Evolutionary conservation across 1,140 invertebrate genomes (phyloP), one percentile per base, ranked within the genome.

Genomic region (Oreohelix idahoensis): DNA sequence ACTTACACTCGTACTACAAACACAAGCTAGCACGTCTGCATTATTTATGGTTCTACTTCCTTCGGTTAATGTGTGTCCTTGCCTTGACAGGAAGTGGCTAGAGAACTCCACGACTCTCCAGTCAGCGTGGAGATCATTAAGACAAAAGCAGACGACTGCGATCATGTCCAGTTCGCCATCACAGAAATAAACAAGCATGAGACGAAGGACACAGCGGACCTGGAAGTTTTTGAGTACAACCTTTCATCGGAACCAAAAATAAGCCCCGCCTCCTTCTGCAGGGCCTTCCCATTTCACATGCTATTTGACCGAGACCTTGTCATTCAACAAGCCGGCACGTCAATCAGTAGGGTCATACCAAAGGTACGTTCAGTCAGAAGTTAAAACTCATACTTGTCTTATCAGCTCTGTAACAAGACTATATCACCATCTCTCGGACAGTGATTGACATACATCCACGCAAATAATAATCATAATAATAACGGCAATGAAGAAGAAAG

Each of bases 131-230:
- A 96, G 89, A 95, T 98, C 83, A 87, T 90, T 77, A 96, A 96
- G 92, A 95, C 95, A 0, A 98, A 97, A 92, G 87, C 81, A 0
- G 95, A 95, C 39, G 95, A 97, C 84, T 92, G 92, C 84, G 97
- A 98, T 93, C 97, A 98, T 89, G 96, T 98, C 0, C 97, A 98
- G 93, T 98, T 98, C 93, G 94, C 97, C 45, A 99, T 98, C 90
- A 88, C 95, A 8, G 96, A 98, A 91, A 96, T 95, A 79, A 95
- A 95, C 0, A 94, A 93, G 0, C 93, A 94, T 11, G 94, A 94
- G 29, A 23, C 49, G 26, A 74, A 58, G 23, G 74, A 76, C n/a
- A 84, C 84, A 20, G 53, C 78, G 23, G 86, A 85, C 58, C 51
- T 87, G 66, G 83, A 75, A 35, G 71, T 36, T 1, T 35, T 75